Base-by-base conservation (phyloP, 2,888 invertebrate species). In the Chrysotoxum bicinctum region DNA sequence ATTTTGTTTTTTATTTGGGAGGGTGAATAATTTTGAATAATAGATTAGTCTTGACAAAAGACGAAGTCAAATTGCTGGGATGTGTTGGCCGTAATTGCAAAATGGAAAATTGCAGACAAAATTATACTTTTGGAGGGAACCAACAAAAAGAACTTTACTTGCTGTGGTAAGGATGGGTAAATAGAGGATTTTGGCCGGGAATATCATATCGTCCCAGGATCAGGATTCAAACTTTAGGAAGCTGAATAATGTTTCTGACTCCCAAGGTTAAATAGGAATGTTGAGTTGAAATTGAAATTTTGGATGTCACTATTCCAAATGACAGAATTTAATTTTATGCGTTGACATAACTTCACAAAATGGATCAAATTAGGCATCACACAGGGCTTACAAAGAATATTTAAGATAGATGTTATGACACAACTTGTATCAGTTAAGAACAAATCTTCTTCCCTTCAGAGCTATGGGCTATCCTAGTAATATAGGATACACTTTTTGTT, bases 1-100 rank as follows among this genome's bases (percentile, higher is more conserved):
- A 45, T 16, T 40, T 45, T 16, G 26, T 64, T 45, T 16, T 40
- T 45, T 16, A 26, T 16, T 60, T 0, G 45, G 64, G 64, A 64
- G 64, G 64, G 64, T 64, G 45, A 64, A 64, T 45, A 30, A 45
- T 64, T 45, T 64, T 64, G 45, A 64, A 64, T 64, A 64, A 64
- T 32, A 45, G 43, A 64, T 64, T 64, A 30, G 64, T 64, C 45
- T 19, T 45, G 30, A 64, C 30, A 54, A 54, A 54, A 32, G 54
- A 54, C 54, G 16, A n/a, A 43, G 64, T 64, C 40, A 40, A 45
- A 21, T 58, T 58, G 58, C 37, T 21, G 37, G 32, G 19, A 37
- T 58, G 58, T 21, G 21, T 37, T 21, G 14, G 37, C 19, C 10
- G 54, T 54, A 54, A 54, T 54, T 54, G 54, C 30, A 32, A 54